phyloP scores from a whole-genome alignment of 2,888 invertebrate genomes.

The Netelia melanura region DNA sequence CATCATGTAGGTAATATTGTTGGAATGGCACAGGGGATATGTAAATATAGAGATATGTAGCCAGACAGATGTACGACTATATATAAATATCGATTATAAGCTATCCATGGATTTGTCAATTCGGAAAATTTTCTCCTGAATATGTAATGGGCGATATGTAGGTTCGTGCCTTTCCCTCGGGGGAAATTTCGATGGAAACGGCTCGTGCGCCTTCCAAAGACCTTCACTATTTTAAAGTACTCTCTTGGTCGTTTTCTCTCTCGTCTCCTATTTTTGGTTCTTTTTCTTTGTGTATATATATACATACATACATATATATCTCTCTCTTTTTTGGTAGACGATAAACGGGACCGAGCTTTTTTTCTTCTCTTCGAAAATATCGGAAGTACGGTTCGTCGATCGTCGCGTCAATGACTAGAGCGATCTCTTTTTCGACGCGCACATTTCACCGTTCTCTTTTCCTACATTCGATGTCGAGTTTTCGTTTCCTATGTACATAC shows the following conservation, averaged over 20 bases:
- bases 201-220: conserved; percentile 28
- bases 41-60: conserved; percentile 19
- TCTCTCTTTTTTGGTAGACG: conserved; percentile 14
- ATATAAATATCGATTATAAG: conserved; percentile 51
- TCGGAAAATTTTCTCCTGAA: conserved; percentile 44
- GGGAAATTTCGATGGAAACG: conserved; percentile 40
- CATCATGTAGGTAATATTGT: conserved; percentile 37
- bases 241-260: neutral
- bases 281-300: neutral
- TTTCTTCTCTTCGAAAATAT: conserved; percentile 43
- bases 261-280: neutral
- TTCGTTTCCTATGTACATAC: conserved; percentile 36
- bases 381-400: conserved; percentile 57
- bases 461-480: conserved; percentile 31
- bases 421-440: conserved; percentile 40
- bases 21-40: conserved; percentile 32
- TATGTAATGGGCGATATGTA: conserved; percentile 41
- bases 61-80: conserved; percentile 10
- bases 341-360: conserved; percentile 27
- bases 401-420: conserved; percentile 42
- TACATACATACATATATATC: conserved; percentile 2
- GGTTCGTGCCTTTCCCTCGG: conserved; percentile 20
- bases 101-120: conserved; percentile 41
- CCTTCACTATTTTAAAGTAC: conserved; percentile 14
- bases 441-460: conserved; percentile 33